Base-by-base conservation (phyloP, 1,140 invertebrate genomes). In the Lasaia peninsularis region DNA sequence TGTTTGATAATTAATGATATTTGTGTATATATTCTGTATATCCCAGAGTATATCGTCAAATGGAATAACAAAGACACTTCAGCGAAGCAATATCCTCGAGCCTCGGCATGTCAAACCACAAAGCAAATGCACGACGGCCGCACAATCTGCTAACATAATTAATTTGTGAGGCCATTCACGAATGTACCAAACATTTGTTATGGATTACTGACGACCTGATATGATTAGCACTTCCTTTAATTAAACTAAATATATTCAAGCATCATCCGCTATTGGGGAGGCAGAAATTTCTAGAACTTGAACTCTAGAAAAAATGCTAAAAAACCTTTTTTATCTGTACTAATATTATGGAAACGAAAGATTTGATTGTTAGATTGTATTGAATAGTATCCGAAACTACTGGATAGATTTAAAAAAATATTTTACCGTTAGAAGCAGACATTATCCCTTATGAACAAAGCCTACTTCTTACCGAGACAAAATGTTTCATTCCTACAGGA, bases 121-220 rank as follows among this genome's bases (percentile, higher is more conserved):
- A 44, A 44, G 37, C 37, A 44, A 44, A 44, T 44, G 37, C 37
- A 44, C 18, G 18, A 9, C 18, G 40, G 40, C 40, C 40, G 40
- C 16, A 44, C 40, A 44, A 44, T 44, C 40, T 44, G 14, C 40
- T 18, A 44, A 44, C 40, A 44, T 44, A 44, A 44, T 44, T 44
- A 44, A 20, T 44, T 44, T 44, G 14, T 44, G 16, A 44, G 40
- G 18, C 40, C 40, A 40, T 40, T 8, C 11, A 16, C 16, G 40
- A 44, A 44, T 44, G 40, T 16, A 44, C 40, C 16, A 44, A 44
- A 44, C 40, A 18, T 44, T 44, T 14, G 35, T 14, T 40, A 40
- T 8, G 14, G 12, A 40, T 40, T 40, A 18, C 35, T 40, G 35
- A 16, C 9, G 35, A 40, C 34, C 12, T 40, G 16, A 40, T 40